Percentiles rank a stretch among this genome's conserved stretches.
These are phyloP conservation scores for Drosophila koepferae DNA, from an alignment of 2,888 invertebrate species.

Conservation along the genomic window DNA sequence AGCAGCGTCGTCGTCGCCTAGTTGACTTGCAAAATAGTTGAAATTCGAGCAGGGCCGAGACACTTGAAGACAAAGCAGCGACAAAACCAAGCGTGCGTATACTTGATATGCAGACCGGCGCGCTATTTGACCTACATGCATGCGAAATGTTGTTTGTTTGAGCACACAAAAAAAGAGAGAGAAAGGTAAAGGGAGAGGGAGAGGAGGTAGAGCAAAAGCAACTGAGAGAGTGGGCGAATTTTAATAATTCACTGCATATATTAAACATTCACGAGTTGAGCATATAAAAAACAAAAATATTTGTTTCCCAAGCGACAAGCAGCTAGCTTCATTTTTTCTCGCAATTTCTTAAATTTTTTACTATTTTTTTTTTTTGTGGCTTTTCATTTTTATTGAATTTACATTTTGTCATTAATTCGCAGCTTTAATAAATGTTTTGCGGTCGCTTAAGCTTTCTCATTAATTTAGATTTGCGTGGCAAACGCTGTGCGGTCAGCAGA, in stretches of 20 bases:
- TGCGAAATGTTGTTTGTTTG: constrained; percentile 45
- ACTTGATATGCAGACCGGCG: constrained; percentile 69
- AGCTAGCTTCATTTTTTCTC: constrained; percentile 1
- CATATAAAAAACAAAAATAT: constrained; percentile 23
- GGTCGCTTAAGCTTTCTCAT: constrained; percentile 62
- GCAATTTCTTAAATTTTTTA: background rate
- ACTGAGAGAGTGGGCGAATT: constrained; percentile 45
- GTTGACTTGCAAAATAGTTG: constrained; percentile 78
- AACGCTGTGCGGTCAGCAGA: constrained; percentile 64
- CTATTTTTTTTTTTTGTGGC: background rate
- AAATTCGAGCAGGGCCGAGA: constrained; percentile 44
- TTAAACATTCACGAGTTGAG: constrained; percentile 30
- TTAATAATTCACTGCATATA: constrained; percentile 68
- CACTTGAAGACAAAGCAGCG: constrained; percentile 51
- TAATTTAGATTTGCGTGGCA: constrained; percentile 62
- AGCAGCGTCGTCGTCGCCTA: constrained; percentile 17
- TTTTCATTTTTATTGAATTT: constrained; percentile 61
- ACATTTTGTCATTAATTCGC: constrained; percentile 63
- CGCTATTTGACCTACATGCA: constrained; percentile 70
- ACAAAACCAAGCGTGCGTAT: constrained; percentile 62
- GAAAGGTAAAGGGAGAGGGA: constrained; percentile 15
- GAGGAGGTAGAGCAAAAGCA: background rate
- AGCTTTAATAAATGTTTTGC: constrained; percentile 59
- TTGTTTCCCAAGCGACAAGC: background rate
- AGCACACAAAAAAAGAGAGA: background rate